These are phyloP conservation scores for Acomys russatus DNA, from an alignment of 2,797 vertebrate species.

Conservation along the genomic window DNA sequence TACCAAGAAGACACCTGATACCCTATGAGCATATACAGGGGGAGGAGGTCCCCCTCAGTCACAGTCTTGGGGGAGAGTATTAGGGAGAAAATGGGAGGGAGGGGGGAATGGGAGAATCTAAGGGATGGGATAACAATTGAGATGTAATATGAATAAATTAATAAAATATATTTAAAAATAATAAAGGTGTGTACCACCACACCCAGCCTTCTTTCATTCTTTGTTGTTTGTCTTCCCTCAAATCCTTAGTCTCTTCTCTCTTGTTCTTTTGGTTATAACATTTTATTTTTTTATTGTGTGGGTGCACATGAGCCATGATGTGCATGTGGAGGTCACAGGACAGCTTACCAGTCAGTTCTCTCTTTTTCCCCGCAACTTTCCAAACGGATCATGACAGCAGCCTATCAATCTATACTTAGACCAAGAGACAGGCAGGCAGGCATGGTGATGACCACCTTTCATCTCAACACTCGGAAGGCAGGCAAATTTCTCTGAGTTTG, in stretches of 20 bases:
- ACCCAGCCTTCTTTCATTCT: not conserved
- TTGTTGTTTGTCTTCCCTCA: not conserved
- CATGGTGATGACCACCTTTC: not conserved
- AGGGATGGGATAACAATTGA: no score
- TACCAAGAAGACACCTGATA: no score
- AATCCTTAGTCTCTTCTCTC: not conserved
- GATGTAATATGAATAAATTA: no score
- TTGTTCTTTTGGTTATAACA: not conserved
- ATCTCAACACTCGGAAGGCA: not conserved
- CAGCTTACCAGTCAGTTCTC: not conserved
- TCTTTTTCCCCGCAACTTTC: not conserved
- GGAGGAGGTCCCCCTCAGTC: no score
- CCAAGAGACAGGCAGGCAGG: not conserved
- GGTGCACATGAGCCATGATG: not conserved
- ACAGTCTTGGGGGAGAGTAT: no score
- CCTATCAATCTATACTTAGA: not conserved
- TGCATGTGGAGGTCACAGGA: not conserved
- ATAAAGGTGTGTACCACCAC: no score
- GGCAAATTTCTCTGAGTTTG: not conserved
- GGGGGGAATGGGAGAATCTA: no score
- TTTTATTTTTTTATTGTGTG: not conserved
- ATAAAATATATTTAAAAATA: no score
- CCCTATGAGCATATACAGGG: no score
- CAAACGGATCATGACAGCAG: not conserved
- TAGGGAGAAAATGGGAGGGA: no score